Evolutionary conservation across 2,888 invertebrate genomes (phyloP).

Genomic region (Chrysopilus asiliformis): DNA sequence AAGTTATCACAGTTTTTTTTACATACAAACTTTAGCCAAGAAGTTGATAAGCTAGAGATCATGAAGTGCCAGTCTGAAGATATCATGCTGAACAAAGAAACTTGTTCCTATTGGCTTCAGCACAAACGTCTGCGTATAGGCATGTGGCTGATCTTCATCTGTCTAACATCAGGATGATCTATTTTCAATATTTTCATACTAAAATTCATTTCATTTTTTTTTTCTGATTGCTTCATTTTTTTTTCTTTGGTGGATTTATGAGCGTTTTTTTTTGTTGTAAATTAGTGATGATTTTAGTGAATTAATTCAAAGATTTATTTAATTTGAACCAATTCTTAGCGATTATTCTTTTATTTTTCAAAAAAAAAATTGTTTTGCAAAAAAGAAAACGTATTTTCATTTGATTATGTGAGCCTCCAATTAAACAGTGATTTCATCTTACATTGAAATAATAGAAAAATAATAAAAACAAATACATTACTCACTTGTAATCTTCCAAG

Average conservation of each 20-base stretch:
- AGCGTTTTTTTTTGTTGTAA: too few relatives aligned
- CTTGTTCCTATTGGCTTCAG: constrained; percentile 76
- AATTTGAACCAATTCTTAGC: too few relatives aligned
- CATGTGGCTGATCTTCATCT: constrained; percentile 88
- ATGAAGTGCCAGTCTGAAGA: constrained; percentile 87
- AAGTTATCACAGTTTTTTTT: too few relatives aligned
- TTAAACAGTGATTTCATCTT: too few relatives aligned
- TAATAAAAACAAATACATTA: constrained; percentile 15
- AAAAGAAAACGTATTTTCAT: too few relatives aligned
- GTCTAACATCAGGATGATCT: constrained; percentile 49
- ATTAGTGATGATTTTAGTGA: too few relatives aligned
- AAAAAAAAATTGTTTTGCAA: too few relatives aligned
- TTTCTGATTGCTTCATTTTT: too few relatives aligned
- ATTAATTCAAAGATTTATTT: too few relatives aligned
- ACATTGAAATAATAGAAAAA: constrained; percentile 7
- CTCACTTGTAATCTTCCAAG: constrained; percentile 90
- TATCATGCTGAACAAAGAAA: constrained; percentile 90
- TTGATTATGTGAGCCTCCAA: too few relatives aligned
- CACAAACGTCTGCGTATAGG: constrained; percentile 87
- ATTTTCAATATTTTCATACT: constrained; percentile 7
- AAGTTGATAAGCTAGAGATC: constrained; percentile 60
- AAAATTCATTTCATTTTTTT: neutral
- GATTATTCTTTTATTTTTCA: too few relatives aligned
- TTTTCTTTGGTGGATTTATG: neutral
- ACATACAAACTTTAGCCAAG: too few relatives aligned